These are phyloP conservation scores for Porites divaricata DNA, from an alignment of 92 coral and sea anemone species.

Conservation along the genomic window DNA sequence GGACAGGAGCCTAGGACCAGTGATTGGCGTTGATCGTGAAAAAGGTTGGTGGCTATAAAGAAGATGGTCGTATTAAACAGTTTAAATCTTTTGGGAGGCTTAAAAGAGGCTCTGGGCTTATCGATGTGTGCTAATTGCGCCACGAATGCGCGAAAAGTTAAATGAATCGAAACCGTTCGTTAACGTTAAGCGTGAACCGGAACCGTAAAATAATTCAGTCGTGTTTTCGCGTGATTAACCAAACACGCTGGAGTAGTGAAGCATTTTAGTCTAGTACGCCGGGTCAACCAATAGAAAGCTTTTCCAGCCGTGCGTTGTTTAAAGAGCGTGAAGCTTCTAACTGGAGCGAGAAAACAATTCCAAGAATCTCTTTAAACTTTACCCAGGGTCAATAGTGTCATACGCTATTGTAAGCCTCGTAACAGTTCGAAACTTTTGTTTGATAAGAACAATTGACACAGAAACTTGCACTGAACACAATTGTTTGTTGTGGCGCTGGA, in stretches of 20 bases:
- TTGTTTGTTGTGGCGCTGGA: no score
- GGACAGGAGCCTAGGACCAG: no score
- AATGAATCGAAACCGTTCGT: not conserved
- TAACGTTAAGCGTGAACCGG: slow-evolving; percentile 23
- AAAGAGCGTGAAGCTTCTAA: slow-evolving; percentile 11
- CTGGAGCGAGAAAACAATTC: slow-evolving; percentile 32
- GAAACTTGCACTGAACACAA: no score
- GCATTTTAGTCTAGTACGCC: not conserved
- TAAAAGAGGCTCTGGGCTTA: not conserved
- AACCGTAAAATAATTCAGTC: not conserved
- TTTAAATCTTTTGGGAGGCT: not conserved
- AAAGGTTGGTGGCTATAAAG: no score
- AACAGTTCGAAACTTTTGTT: not conserved
- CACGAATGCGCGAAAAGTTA: not conserved
- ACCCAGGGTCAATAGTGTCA: slow-evolving; percentile 1
- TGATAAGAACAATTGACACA: not conserved
- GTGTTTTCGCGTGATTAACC: not conserved
- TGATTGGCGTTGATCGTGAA: no score
- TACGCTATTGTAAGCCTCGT: slow-evolving; percentile 3
- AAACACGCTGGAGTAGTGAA: not conserved
- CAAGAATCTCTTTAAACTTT: slow-evolving; percentile 26
- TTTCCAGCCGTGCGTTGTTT: not conserved
- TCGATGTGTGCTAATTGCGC: not conserved
- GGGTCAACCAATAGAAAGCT: slow-evolving; percentile 2
- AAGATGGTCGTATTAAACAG: no score